Percentiles rank a stretch among this genome's conserved stretches.
These are phyloP conservation scores for Drosophila funebris DNA, from an alignment of 1,140 invertebrate species.

Conservation along the genomic window DNA sequence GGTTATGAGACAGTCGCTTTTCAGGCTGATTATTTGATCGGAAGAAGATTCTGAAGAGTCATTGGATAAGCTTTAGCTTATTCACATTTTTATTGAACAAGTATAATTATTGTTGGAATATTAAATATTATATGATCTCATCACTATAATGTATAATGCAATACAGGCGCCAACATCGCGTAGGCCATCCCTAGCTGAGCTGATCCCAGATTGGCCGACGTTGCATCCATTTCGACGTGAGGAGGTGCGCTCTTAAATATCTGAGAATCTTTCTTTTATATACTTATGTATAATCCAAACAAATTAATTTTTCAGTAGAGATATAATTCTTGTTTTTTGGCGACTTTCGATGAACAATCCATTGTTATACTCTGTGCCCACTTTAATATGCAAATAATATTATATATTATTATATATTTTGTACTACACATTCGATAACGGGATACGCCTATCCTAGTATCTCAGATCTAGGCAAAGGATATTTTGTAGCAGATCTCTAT, in stretches of 20 bases:
- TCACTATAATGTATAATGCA: slow-evolving; percentile 20
- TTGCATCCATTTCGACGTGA: slow-evolving; percentile 91
- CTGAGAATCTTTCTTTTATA: slow-evolving; percentile 2
- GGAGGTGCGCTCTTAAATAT: slow-evolving; percentile 67
- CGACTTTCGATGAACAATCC: slow-evolving; percentile 11
- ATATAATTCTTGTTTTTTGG: slow-evolving; percentile 39
- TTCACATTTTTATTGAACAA: too few species aligned
- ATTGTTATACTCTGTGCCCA: not conserved
- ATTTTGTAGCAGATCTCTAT: too few species aligned
- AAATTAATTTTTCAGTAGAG: slow-evolving; percentile 13
- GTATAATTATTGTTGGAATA: not conserved
- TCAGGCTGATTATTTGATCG: too few species aligned
- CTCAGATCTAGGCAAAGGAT: too few species aligned
- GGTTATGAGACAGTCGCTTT: too few species aligned
- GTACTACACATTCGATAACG: too few species aligned
- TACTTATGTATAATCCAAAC: not conserved
- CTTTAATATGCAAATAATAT: too few species aligned
- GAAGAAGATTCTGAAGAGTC: too few species aligned
- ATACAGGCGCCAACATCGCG: slow-evolving; percentile 88
- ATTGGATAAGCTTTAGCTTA: too few species aligned
- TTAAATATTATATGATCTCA: slow-evolving; percentile 3
- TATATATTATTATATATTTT: too few species aligned
- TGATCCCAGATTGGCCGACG: slow-evolving; percentile 98
- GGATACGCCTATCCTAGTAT: too few species aligned
- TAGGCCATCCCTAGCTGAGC: slow-evolving; percentile 95